Base-by-base conservation (phyloP, 2,113 vertebrate genomes). In the Microcebus murinus region DNA sequence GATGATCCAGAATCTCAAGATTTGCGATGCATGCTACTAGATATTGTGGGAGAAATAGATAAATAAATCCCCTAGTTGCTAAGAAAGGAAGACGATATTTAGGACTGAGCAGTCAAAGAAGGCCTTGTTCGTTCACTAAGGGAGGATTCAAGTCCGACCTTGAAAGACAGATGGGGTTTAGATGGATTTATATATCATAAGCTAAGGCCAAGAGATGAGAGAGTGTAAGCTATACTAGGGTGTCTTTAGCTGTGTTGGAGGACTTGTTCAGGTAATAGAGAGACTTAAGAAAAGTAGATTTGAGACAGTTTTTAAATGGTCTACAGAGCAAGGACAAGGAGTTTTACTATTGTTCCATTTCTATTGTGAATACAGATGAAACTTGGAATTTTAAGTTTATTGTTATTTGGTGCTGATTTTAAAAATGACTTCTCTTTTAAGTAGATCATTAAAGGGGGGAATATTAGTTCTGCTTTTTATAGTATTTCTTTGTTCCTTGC, bases 401-500 rank as follows among this genome's bases (percentile, higher is more conserved):
- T 73, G 61, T 93, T 83, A 80, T 87, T 95, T 95, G 74, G 87
- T 89, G 70, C 12, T 71, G 81, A 80, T 79, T 95, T 95, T 90
- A 90, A 70, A 84, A 96, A 50, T 50, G 14, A 91, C 65, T 80
- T 48, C 25, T 77, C 59, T 92, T 95, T 92, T 84, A 83, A 92
- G 76, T 63, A 39, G 55, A 34, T 90, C 10, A 36, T 90, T 57
- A 70, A 57, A 80, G 48, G 7, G 12, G 25, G 36, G 20, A 48
- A 18, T 55, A 55, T 29, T 57, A 55, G 17, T 57, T 83, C 34
- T 83, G 34, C 57, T 94, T 87, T 93, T 84, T 83, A 70, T 76
- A 87, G 42, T 87, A 79, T 84, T 92, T 95, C 92, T 96, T 97
- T 94, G 87, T 96, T 96, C 34, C 52, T 70, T 87, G 42, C 63